A percentile compares a stretch with the other conserved stretches of the same genome.
Evolutionary conservation across 1,140 invertebrate genomes (phyloP).

Genomic region (Phymastichus coffea): DNA sequence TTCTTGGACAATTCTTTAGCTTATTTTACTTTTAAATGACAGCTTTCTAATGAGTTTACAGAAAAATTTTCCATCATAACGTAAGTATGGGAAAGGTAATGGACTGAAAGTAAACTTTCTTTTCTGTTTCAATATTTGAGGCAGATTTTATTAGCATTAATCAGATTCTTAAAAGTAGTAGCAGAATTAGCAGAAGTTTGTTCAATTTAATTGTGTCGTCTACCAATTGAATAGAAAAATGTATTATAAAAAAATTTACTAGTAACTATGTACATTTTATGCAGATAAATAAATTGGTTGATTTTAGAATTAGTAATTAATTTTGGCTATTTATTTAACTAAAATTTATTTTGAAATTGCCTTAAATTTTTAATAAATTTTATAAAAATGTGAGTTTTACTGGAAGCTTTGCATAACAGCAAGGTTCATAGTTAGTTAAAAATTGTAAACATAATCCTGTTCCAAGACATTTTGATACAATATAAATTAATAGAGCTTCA

Average conservation of each 20-base stretch:
- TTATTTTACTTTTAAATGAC: too few relatives aligned
- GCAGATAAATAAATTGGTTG: constrained; percentile 13
- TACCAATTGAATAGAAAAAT: constrained; percentile 20
- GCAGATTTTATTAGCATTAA: background rate
- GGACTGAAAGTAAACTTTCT: background rate
- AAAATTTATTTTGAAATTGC: too few relatives aligned
- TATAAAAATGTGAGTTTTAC: background rate
- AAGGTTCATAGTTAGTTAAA: too few relatives aligned
- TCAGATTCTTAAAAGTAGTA: background rate
- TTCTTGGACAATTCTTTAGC: too few relatives aligned
- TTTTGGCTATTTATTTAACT: too few relatives aligned
- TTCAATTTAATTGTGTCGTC: constrained; percentile 1
- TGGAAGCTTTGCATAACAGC: too few relatives aligned
- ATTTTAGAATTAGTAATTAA: constrained; percentile 13
- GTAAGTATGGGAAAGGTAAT: constrained; percentile 14
- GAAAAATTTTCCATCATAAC: constrained; percentile 3
- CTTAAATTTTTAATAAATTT: too few relatives aligned
- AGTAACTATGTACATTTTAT: constrained; percentile 15
- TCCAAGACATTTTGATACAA: too few relatives aligned
- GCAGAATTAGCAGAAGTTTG: background rate
- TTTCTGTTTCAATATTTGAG: constrained; percentile 8
- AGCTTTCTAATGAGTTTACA: background rate
- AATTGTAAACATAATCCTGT: too few relatives aligned
- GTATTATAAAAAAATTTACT: constrained; percentile 34
- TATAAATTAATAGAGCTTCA: constrained; percentile 73